Evolutionary conservation across 2,888 invertebrate genomes (phyloP).

Genomic region (Drosophila testacea): DNA sequence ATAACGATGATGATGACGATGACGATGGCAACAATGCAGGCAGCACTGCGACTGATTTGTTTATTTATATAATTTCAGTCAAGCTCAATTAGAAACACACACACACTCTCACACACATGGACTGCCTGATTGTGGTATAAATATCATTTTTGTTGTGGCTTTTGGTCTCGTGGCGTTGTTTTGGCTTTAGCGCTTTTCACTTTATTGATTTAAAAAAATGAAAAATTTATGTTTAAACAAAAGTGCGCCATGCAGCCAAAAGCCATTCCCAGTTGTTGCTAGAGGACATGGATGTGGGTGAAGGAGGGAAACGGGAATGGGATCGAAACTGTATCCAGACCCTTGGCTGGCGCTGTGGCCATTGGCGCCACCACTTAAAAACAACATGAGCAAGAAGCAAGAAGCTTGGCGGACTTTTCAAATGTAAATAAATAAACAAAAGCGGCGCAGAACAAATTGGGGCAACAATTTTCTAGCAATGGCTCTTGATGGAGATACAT

Average conservation of each 20-base stretch:
- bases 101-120: constrained; percentile 19
- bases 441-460: constrained; percentile 56
- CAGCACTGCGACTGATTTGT: constrained; percentile 54
- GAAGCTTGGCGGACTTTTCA: constrained; percentile 74
- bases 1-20: constrained; percentile 20
- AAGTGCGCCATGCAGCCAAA: constrained; percentile 64
- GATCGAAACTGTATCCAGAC: constrained; percentile 19
- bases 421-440: constrained; percentile 76
- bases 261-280: constrained; percentile 34
- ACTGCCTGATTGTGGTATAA: constrained; percentile 48
- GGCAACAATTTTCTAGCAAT: constrained; percentile 60
- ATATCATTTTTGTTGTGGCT: constrained; percentile 54
- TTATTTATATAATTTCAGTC: constrained; percentile 78
- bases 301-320: neutral
- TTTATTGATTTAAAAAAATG: constrained; percentile 80
- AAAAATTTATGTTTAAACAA: constrained; percentile 81
- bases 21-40: constrained; percentile 45
- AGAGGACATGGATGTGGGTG: constrained; percentile 21
- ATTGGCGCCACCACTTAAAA: constrained; percentile 81
- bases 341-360: constrained; percentile 64
- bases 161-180: constrained; percentile 75
- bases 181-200: constrained; percentile 68
- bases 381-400: constrained; percentile 67
- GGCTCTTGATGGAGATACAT: constrained; percentile 35
- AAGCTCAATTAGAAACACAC: constrained; percentile 74